phyloP scores from a whole-genome alignment of 2,797 vertebrate genomes.

The Manis crassicaudata region DNA sequence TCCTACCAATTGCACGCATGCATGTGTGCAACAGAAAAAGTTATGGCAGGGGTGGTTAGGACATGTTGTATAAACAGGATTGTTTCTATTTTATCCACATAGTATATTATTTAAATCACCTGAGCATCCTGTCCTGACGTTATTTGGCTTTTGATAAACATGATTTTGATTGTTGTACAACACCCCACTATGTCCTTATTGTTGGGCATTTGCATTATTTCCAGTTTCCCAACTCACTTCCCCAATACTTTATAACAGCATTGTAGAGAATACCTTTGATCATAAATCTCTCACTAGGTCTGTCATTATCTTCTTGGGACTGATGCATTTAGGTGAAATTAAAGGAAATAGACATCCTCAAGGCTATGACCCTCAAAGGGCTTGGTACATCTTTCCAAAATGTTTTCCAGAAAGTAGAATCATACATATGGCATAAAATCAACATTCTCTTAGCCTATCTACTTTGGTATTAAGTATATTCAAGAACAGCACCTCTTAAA shows the following conservation, averaged over 20 bases:
- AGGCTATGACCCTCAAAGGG: background rate
- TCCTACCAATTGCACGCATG: background rate
- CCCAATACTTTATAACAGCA: background rate
- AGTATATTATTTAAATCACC: background rate
- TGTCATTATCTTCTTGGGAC: background rate
- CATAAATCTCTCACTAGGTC: background rate
- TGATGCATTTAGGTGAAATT: background rate
- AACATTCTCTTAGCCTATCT: background rate
- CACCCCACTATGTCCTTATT: background rate
- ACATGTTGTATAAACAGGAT: background rate
- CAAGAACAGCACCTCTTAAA: background rate
- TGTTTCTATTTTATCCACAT: conserved; percentile 38
- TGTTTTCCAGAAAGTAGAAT: background rate
- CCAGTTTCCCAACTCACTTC: background rate
- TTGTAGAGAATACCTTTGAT: background rate
- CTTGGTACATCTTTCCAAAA: background rate
- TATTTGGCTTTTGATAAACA: background rate
- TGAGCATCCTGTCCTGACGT: background rate
- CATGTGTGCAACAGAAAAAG: too few relatives aligned
- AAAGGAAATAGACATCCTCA: background rate
- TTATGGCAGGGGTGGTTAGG: too few relatives aligned
- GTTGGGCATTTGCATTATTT: background rate
- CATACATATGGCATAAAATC: background rate
- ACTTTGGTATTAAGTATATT: background rate
- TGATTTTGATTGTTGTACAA: background rate